A percentile compares a stretch with the other conserved stretches of the same genome.
Evolutionary conservation across 1,140 invertebrate species (phyloP).

Genomic region (Tetramorium simillimum): DNA sequence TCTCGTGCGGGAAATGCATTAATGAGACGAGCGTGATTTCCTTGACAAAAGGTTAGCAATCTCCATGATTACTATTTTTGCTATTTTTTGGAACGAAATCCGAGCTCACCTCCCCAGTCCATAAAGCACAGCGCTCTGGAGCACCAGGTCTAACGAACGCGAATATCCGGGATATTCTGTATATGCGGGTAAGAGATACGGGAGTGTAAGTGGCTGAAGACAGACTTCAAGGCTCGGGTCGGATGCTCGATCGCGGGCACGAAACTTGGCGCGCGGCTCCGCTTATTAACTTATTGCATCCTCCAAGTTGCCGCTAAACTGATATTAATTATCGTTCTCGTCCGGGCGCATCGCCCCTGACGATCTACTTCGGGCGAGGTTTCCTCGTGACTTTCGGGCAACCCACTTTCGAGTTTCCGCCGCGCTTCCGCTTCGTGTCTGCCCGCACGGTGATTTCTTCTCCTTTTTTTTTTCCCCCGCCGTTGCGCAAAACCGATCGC

Average conservation of each 20-base stretch:
- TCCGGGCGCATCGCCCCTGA: conserved; percentile 27
- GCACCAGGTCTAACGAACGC: neutral
- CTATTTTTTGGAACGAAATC: neutral
- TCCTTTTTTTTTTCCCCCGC: neutral
- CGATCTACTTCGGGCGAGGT: conserved; percentile 29
- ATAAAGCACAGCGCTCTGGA: neutral
- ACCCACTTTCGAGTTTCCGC: conserved; percentile 29
- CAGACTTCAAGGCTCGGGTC: conserved; percentile 21
- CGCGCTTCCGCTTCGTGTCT: neutral
- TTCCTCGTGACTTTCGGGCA: conserved; percentile 10
- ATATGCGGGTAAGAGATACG: neutral
- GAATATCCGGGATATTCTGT: conserved; percentile 28
- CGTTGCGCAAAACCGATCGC: conserved; percentile 1
- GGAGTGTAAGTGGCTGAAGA: conserved; percentile 36
- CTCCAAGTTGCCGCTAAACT: conserved; percentile 72
- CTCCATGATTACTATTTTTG: neutral
- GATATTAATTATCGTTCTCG: conserved; percentile 72
- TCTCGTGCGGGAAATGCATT: neutral
- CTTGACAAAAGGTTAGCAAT: neutral
- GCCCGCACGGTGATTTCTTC: neutral
- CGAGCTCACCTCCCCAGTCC: neutral
- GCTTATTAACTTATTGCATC: conserved; percentile 76
- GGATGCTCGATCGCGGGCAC: conserved; percentile 51
- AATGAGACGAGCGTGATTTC: neutral
- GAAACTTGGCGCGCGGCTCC: conserved; percentile 58